These are phyloP conservation scores for Hyles euphorbiae DNA, from an alignment of 1,140 invertebrate genomes.

Conservation along the genomic window DNA sequence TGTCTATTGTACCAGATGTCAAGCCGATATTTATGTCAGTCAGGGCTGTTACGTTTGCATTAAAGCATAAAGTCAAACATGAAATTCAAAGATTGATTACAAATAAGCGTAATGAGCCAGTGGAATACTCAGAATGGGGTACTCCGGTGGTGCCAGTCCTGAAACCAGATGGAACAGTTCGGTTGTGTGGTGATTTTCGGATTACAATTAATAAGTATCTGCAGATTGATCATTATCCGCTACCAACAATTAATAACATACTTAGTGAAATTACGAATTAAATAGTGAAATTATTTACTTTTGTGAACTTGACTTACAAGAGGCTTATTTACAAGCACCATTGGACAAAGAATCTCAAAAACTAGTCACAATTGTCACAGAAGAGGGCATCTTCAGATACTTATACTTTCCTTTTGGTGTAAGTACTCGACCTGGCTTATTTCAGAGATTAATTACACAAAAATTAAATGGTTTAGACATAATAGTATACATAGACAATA, in stretches of 20 bases:
- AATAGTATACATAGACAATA: slow-evolving; percentile 25
- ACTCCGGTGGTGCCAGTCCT: slow-evolving; percentile 28
- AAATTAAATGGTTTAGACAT: slow-evolving; percentile 3
- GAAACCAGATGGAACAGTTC: slow-evolving; percentile 13
- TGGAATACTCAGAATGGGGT: slow-evolving; percentile 36
- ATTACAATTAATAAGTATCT: slow-evolving; percentile 11
- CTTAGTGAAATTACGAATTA: slow-evolving; percentile 6
- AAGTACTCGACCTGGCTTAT: slow-evolving; percentile 2
- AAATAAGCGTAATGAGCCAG: slow-evolving; percentile 21
- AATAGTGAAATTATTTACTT: slow-evolving; percentile 8
- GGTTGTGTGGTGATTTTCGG: slow-evolving; percentile 16
- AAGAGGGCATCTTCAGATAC: slow-evolving; percentile 5
- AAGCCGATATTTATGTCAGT: slow-evolving; percentile 26
- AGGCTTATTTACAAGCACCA: slow-evolving; percentile 14
- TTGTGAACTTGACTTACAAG: slow-evolving; percentile 16
- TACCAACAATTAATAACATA: slow-evolving; percentile 14
- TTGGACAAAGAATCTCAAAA: slow-evolving; percentile 9
- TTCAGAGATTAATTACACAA: slow-evolving; percentile 6
- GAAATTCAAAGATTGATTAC: slow-evolving; percentile 29
- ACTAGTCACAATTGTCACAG: slow-evolving; percentile 6
- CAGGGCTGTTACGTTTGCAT: slow-evolving; percentile 29
- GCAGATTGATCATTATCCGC: slow-evolving; percentile 13
- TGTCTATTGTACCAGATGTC: slow-evolving; percentile 18
- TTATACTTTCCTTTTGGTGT: slow-evolving; percentile 9
- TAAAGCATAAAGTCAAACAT: slow-evolving; percentile 29